These are phyloP conservation scores for Saturnia japonica DNA, from an alignment of 2,888 invertebrate species.

Conservation along the genomic window DNA sequence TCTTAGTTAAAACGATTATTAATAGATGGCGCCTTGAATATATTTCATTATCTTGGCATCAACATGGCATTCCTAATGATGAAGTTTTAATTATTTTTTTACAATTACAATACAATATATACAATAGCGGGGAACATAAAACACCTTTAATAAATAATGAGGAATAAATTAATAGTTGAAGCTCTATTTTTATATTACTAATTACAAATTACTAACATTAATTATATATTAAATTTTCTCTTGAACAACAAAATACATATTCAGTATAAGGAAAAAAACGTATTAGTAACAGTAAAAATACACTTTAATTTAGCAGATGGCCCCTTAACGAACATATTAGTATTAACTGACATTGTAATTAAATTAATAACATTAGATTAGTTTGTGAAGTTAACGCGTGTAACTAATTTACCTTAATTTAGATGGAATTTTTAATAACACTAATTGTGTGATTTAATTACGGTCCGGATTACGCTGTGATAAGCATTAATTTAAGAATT, in stretches of 20 bases:
- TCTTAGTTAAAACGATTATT: too few species aligned
- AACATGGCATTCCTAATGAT: too few species aligned
- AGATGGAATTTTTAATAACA: constrained; percentile 49
- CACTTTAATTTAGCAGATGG: constrained; percentile 22
- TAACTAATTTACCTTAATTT: constrained; percentile 49
- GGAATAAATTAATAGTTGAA: neutral
- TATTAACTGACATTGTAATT: constrained; percentile 39
- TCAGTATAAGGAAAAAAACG: constrained; percentile 1
- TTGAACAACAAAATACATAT: neutral
- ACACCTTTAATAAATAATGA: too few species aligned
- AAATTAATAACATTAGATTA: constrained; percentile 46
- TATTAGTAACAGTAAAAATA: constrained; percentile 14
- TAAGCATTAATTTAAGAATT: constrained; percentile 27
- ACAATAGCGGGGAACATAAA: too few species aligned
- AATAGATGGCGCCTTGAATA: too few species aligned
- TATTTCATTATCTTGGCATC: too few species aligned
- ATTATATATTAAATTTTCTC: neutral
- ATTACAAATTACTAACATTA: neutral
- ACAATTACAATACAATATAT: too few species aligned
- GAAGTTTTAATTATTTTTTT: too few species aligned
- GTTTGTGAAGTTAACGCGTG: constrained; percentile 47
- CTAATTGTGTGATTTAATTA: constrained; percentile 54
- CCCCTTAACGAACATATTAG: constrained; percentile 24
- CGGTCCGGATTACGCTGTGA: constrained; percentile 26
- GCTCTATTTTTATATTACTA: neutral